Evolutionary conservation across 2,888 invertebrate species (phyloP).

Genomic region (Timema podura): DNA sequence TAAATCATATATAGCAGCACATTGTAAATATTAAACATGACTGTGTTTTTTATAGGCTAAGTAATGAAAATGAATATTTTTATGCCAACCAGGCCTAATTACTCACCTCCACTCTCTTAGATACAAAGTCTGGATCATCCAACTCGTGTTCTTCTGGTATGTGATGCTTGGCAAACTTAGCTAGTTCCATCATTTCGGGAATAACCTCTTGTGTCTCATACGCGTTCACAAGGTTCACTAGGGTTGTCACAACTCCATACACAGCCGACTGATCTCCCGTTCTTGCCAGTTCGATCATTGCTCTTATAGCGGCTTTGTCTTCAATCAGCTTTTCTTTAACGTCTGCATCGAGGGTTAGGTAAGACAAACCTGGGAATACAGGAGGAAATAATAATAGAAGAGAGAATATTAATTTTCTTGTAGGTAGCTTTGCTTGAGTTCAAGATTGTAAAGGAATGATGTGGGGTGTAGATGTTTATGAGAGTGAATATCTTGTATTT

Average conservation of each 20-base stretch:
- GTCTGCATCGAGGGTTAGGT: slow-evolving; percentile 95
- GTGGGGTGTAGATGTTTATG: too few species aligned
- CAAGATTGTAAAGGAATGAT: too few species aligned
- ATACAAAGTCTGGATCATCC: slow-evolving; percentile 83
- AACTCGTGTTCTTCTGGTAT: slow-evolving; percentile 94
- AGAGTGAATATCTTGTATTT: too few species aligned
- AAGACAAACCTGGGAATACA: slow-evolving; percentile 70
- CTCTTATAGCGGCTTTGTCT: slow-evolving; percentile 75
- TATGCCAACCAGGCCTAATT: neutral
- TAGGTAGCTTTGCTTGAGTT: too few species aligned
- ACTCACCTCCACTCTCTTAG: slow-evolving; percentile 58
- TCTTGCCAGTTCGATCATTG: slow-evolving; percentile 85
- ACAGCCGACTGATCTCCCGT: slow-evolving; percentile 81
- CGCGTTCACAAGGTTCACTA: slow-evolving; percentile 95
- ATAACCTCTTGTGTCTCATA: slow-evolving; percentile 95
- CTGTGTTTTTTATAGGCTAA: too few species aligned
- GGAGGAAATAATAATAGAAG: too few species aligned
- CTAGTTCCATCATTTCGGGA: slow-evolving; percentile 95
- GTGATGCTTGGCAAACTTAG: slow-evolving; percentile 98
- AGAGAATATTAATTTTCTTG: too few species aligned
- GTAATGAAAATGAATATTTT: too few species aligned
- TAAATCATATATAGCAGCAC: too few species aligned
- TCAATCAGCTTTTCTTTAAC: slow-evolving; percentile 95
- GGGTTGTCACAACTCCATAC: slow-evolving; percentile 88
- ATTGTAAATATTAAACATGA: too few species aligned